These are phyloP conservation scores for Pseudolycoriella hygida DNA, from an alignment of 2,888 invertebrate species.

Conservation along the genomic window DNA sequence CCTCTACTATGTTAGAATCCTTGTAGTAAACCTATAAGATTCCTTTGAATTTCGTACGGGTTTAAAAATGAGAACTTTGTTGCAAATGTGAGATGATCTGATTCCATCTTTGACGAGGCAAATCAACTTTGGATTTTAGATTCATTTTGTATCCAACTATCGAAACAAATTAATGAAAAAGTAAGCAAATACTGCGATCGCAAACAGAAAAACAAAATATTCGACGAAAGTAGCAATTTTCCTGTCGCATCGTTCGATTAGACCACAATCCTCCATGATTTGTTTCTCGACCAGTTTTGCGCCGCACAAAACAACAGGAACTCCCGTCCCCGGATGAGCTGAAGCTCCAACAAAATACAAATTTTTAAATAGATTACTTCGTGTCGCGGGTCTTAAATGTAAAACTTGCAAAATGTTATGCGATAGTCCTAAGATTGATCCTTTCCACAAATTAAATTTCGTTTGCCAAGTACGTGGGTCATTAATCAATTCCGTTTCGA, in stretches of 20 bases:
- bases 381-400: neutral
- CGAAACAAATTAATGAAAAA: too few relatives aligned
- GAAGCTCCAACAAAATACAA: constrained; percentile 4
- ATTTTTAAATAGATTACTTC: constrained; percentile 5
- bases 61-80: too few relatives aligned
- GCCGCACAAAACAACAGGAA: constrained; percentile 3
- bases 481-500: constrained; percentile 2
- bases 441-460: constrained; percentile 6
- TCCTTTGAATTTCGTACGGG: too few relatives aligned
- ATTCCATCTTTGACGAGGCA: too few relatives aligned
- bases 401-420: constrained; percentile 4
- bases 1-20: too few relatives aligned
- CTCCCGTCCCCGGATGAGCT: constrained; percentile 5
- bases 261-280: constrained; percentile 3
- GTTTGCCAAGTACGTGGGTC: constrained; percentile 4
- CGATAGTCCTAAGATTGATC: constrained; percentile 3
- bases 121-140: too few relatives aligned
- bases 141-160: too few relatives aligned
- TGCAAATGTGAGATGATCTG: too few relatives aligned
- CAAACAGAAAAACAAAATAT: neutral
- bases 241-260: neutral
- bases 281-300: constrained; percentile 4
- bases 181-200: too few relatives aligned
- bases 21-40: too few relatives aligned
- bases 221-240: neutral